phyloP scores from a whole-genome alignment of 2,113 vertebrate species.

The Oncorhynchus kisutch region DNA sequence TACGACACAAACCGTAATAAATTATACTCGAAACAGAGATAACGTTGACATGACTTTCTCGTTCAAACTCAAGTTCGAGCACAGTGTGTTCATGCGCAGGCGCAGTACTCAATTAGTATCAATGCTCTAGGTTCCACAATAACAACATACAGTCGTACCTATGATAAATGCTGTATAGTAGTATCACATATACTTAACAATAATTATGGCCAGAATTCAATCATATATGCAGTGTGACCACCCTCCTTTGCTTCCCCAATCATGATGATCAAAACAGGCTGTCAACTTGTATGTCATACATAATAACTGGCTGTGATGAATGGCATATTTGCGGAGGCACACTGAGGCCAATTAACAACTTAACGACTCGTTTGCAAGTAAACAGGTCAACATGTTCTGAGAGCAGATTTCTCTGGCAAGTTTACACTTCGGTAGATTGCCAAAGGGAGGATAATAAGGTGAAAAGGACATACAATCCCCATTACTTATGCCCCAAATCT shows the following conservation, averaged over 20 bases:
- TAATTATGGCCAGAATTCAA: no score
- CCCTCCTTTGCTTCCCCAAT: no score
- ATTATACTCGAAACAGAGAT: not conserved
- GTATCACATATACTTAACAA: no score
- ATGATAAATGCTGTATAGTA: no score
- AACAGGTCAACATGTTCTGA: not conserved
- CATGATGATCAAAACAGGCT: no score
- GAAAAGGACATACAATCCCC: conserved; percentile 2
- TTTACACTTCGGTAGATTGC: not conserved
- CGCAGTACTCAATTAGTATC: no score
- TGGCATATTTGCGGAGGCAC: conserved; percentile 5
- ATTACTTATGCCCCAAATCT: conserved; percentile 14
- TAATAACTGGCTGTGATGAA: conserved; percentile 7
- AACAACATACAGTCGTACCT: no score
- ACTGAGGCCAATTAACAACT: not conserved
- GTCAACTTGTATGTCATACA: not conserved
- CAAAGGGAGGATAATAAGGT: not conserved
- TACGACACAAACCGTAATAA: not conserved
- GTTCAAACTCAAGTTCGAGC: no score
- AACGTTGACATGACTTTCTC: no score
- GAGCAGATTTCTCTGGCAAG: not conserved
- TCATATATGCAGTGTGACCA: no score
- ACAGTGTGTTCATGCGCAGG: no score
- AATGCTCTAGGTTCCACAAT: no score
- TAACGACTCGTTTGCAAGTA: not conserved